phyloP scores from a whole-genome alignment of 2,797 vertebrate species.

The Apodemus agrarius region DNA sequence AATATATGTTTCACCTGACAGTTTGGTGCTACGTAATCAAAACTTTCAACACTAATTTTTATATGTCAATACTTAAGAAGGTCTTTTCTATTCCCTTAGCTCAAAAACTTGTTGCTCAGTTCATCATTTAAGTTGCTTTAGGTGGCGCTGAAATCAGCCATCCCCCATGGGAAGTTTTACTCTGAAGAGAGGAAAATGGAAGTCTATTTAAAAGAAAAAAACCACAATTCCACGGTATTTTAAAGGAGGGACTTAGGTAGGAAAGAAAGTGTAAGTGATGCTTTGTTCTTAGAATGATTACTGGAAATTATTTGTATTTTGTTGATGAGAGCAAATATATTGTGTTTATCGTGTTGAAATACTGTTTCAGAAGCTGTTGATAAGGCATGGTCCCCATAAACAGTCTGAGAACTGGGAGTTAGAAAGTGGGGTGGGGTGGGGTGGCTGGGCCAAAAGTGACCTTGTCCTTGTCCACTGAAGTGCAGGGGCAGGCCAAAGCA shows the following conservation, averaged over 20 bases:
- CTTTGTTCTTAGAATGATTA: background rate
- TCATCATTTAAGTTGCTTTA: background rate
- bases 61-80: background rate
- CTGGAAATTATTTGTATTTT: background rate
- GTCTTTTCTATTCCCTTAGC: background rate
- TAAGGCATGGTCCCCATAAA: too few species aligned
- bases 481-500: accelerated
- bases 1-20: background rate
- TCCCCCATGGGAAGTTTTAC: background rate
- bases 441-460: background rate
- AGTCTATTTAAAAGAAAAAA: background rate
- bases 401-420: background rate
- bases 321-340: background rate
- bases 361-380: background rate
- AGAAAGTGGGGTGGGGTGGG: background rate
- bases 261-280: background rate
- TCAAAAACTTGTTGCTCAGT: background rate
- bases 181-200: background rate
- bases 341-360: background rate
- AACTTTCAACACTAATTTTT: background rate
- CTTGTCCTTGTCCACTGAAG: background rate
- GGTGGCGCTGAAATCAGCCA: background rate
- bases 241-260: background rate
- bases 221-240: background rate
- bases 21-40: background rate